A percentile compares a stretch with the other conserved stretches of the same genome.
Evolutionary conservation across 1,140 invertebrate genomes (phyloP).

Genomic region (Sesamia nonagrioides): DNA sequence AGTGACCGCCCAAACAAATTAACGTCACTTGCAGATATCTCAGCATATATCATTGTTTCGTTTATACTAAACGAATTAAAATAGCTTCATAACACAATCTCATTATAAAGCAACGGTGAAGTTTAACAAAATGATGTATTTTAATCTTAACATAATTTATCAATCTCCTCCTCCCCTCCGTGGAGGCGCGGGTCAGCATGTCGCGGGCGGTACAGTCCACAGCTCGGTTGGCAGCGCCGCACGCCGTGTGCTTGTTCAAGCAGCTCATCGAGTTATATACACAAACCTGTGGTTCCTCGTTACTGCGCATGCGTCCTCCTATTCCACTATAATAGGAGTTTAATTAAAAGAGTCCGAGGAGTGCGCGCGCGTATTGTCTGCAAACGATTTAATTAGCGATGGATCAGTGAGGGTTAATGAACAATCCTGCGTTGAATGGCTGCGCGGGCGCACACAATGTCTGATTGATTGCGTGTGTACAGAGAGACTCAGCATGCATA

Average conservation of each 20-base stretch:
- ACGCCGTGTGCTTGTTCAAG: neutral
- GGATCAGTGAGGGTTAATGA: conserved; percentile 33
- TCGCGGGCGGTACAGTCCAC: neutral
- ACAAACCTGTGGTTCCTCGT: conserved; percentile 14
- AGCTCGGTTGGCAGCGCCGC: neutral
- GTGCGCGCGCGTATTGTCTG: conserved; percentile 30
- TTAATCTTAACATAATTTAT: conserved; percentile 32
- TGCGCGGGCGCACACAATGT: conserved; percentile 26
- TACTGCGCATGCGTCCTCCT: conserved; percentile 21
- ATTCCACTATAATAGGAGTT: conserved; percentile 37
- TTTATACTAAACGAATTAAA: conserved; percentile 40
- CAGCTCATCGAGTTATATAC: conserved; percentile 14
- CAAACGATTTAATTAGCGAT: conserved; percentile 38
- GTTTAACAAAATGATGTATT: conserved; percentile 39
- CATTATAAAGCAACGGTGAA: conserved; percentile 42
- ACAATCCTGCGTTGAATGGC: conserved; percentile 13
- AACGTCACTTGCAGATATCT: conserved; percentile 36
- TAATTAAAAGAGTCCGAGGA: conserved; percentile 30
- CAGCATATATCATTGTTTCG: conserved; percentile 33
- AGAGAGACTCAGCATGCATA: neutral
- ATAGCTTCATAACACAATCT: conserved; percentile 18
- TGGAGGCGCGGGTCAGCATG: neutral
- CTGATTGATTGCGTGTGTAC: conserved; percentile 22
- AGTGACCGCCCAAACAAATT: conserved; percentile 16
- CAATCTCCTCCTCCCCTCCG: neutral